Base-by-base conservation (phyloP, 2,797 vertebrate species). In the Remorina albescens region DNA sequence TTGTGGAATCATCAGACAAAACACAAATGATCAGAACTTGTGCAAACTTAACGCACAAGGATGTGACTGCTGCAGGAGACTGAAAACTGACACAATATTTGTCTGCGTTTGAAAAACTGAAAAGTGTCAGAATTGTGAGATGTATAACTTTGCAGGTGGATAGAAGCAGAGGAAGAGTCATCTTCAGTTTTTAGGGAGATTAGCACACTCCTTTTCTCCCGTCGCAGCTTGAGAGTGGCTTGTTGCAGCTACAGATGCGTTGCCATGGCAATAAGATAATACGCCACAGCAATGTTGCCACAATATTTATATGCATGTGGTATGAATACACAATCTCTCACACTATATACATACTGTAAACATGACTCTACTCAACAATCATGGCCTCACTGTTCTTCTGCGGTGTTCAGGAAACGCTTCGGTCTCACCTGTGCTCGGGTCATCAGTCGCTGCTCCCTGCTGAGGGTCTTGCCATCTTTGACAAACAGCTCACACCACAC, bases 261-360 rank as follows among this genome's bases (percentile, higher is more conserved):
- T 57, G 37, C 71, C 73, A 9, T 59, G 60, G 56, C 32, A 72
- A 82, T 76, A 62, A 60, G 59, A 68, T 3, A 7, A 63, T 10
- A n/a, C 71, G 51, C 59, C 66, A 42, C 8, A 12, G 16, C 25
- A 62, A 42, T 39, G 18, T 25, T 49, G 37, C 68, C 57, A 41
- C 58, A 28, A 32, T 67, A 67, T 84, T 57, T 56, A 70, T 75
- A 37, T 57, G 69, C 32, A 37, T 75, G 67, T 49, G 61, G 19
- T 49, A 26, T 28, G 28, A 69, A 65, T 32, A 59, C 28, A 53
- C 13, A 68, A 21, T 37, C 32, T 25, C 44, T 63, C 18, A 56
- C 76, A 64, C 37, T 59, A 19, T 69, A 56, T 21, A 34, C 59
- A 65, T 66, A 70, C 74, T 53, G 25, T 37, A 59, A 75, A 80